Evolutionary conservation across 1,140 invertebrate genomes (phyloP).

Genomic region (Olivierus martensii): DNA sequence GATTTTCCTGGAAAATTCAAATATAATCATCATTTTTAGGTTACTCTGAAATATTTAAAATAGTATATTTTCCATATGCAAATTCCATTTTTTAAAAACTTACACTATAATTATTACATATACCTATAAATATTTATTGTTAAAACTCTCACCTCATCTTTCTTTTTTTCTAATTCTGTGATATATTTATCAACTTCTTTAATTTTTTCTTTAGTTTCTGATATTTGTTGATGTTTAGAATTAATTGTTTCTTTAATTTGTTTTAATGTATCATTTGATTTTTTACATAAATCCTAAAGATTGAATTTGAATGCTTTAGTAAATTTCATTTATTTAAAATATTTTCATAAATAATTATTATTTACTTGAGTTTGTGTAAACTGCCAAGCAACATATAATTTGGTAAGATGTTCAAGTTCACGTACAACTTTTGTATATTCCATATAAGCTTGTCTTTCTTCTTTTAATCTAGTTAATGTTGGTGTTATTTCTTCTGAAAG

Average conservation of each 20-base stretch:
- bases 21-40: too few species aligned
- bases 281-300: constrained; percentile 32
- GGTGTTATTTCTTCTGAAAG: constrained; percentile 66
- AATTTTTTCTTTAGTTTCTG: constrained; percentile 31
- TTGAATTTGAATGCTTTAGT: not conserved
- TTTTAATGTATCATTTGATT: constrained; percentile 36
- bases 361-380: constrained; percentile 42
- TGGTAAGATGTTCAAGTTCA: constrained; percentile 70
- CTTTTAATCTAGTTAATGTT: constrained; percentile 68
- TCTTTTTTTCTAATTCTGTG: constrained; percentile 32
- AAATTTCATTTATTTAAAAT: not conserved
- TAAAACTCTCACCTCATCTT: constrained; percentile 10
- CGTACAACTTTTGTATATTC: constrained; percentile 68
- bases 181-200: constrained; percentile 31
- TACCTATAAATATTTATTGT: too few species aligned
- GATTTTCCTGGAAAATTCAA: too few species aligned
- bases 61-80: too few species aligned
- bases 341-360: not conserved
- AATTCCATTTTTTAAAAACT: too few species aligned
- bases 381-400: constrained; percentile 60
- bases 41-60: too few species aligned
- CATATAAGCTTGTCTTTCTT: constrained; percentile 68
- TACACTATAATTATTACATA: too few species aligned
- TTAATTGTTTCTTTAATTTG: constrained; percentile 20
- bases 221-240: constrained; percentile 15